A percentile compares a stretch with the other conserved stretches of the same genome.
These are phyloP conservation scores for Polypterus bichir DNA, from an alignment of 2,113 vertebrate species.

Conservation along the genomic window DNA sequence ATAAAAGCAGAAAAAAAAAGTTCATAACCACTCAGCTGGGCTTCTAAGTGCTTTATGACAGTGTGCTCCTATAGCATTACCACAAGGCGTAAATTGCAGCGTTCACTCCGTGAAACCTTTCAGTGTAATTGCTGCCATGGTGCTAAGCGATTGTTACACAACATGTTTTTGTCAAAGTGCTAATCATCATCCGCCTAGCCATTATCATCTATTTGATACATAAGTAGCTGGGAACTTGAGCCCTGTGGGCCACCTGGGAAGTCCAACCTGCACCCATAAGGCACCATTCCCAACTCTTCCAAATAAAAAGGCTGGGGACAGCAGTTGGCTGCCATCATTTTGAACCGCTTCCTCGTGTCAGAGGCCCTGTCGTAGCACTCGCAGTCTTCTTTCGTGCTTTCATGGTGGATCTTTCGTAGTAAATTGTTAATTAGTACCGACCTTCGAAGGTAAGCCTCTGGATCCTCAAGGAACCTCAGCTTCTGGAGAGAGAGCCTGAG, in stretches of 20 bases:
- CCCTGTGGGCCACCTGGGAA: conserved; percentile 59
- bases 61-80: background rate
- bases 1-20: background rate
- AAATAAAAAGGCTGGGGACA: conserved; percentile 69
- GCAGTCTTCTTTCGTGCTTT: conserved; percentile 64
- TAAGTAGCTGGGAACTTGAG: conserved; percentile 70
- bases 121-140: conserved; percentile 27
- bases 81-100: background rate
- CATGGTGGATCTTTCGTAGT: conserved; percentile 90
- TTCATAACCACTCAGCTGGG: background rate
- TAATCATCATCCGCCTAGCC: conserved; percentile 46
- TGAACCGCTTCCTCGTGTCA: conserved; percentile 76
- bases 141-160: conserved; percentile 33
- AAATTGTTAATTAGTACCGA: conserved; percentile 98
- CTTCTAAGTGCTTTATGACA: background rate
- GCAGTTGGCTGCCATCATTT: conserved; percentile 80
- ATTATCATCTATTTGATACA: conserved; percentile 79
- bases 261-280: conserved; percentile 66
- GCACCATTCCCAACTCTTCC: conserved; percentile 76
- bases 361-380: conserved; percentile 48
- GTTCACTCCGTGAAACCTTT: background rate
- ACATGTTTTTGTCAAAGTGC: conserved; percentile 46
- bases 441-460: conserved; percentile 82
- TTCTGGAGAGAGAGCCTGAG: conserved; percentile 92
- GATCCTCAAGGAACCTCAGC: conserved; percentile 89